Evolutionary conservation across 1,140 invertebrate species (phyloP).

Genomic region (Neocloeon triangulifer): DNA sequence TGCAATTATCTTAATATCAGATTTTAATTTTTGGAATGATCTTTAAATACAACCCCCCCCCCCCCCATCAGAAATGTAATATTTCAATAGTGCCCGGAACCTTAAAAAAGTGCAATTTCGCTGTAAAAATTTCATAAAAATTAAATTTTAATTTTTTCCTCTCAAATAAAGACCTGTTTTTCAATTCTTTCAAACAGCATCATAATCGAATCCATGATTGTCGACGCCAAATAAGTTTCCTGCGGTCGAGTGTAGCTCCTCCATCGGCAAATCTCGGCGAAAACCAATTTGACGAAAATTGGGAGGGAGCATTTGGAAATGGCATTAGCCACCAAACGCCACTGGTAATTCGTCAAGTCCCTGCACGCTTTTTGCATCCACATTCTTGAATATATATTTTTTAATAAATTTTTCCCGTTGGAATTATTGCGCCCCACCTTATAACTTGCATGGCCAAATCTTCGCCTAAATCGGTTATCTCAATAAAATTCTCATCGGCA

Average conservation of each 20-base stretch:
- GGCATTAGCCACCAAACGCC: conserved; percentile 81
- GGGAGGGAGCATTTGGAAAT: conserved; percentile 85
- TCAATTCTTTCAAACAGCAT: conserved; percentile 89
- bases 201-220: conserved; percentile 95
- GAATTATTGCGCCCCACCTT: no score
- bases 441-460: conserved; percentile 85
- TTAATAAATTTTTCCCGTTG: no score
- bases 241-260: conserved; percentile 85
- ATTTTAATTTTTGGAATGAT: no score
- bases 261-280: conserved; percentile 91
- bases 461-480: conserved; percentile 74
- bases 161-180: conserved; percentile 66
- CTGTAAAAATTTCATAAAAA: no score
- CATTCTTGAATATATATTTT: no score
- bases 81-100: no score
- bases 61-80: no score
- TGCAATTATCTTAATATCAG: no score
- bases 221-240: conserved; percentile 76
- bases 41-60: no score
- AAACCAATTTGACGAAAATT: conserved; percentile 92
- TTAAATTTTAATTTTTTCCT: no score
- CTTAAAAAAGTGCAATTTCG: no score
- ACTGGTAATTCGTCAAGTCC: conserved; percentile 80
- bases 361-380: conserved; percentile 85
- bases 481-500: conserved; percentile 74